Evolutionary conservation across 2,797 vertebrate species (phyloP), one percentile per base, ranked within the genome.

Genomic region (Hapalemur alaotrensis): DNA sequence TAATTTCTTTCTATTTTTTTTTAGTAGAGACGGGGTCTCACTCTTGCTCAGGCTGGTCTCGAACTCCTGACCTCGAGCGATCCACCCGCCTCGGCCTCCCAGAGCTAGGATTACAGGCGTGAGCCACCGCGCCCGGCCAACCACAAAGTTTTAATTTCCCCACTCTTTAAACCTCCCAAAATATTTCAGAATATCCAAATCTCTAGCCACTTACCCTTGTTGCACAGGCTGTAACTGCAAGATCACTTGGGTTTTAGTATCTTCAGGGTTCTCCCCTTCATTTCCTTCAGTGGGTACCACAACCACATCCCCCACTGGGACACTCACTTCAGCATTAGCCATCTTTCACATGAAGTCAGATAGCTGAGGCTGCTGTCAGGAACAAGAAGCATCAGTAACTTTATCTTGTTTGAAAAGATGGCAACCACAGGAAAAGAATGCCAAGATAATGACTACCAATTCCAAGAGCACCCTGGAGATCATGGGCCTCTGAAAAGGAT

Each of bases 221-320:
- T 99, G 98, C 97, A 99, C 99, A 1, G 99, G 99, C 97, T 99
- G 99, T 79, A 99, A 98, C 98, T 99, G 99, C 97, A 99, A 96
- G 96, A 99, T 99, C 97, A 99, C 99, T 98, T 99, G 99, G 89
- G 99, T 99, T 98, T 99, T 99, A 95, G 98, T 99, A 50, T 99
- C 99, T 98, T 99, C 99, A 61, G 99, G 98, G 10, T 98, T 99
- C 92, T 98, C 99, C 70, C 98, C 99, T 97, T 99, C 99, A 80
- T 99, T 99, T 18, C 98, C 98, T 30, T 99, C 99, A 90, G 99
- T 99, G 98, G 99, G 99, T 96, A 99, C 98, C 95, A 99, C 98
- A 98, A 99, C 99, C 95, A 99, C 98, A 96, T 99, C 99, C 97
- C 99, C 99, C 98, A 99, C 98, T 97, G 99, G 99, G 98, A 99